Evolutionary conservation across 2,888 invertebrate species (phyloP), one percentile per base, ranked within the genome.

Genomic region (Stenotaenia linearis): DNA sequence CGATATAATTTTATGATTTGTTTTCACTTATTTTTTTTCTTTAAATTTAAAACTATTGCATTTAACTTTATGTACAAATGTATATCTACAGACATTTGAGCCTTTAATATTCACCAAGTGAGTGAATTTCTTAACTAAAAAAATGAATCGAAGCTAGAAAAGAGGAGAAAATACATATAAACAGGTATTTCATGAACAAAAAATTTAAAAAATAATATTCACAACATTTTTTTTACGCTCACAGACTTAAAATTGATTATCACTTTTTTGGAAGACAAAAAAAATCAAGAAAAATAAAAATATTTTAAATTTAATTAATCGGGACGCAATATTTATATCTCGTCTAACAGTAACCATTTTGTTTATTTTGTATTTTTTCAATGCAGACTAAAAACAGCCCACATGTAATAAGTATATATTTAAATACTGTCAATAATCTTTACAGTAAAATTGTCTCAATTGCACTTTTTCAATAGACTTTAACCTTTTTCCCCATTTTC

Each of bases 241-340:
- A 50, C 50, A 18, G 50, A 69, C 69, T 69, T 12, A 69, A 69
- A 69, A n/a, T n/a, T 69, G 69, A 28, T 69, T 69, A 28, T 69
- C 25, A 28, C 69, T 45, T 28, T 69, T 69, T 69, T 25, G 69
- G 28, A 69, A 25, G 28, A 25, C 25, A 69, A 69, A 69, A 56
- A 28, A 69, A 69, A 69, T 50, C 28, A 69, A 69, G 50, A 18
- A 50, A 50, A 18, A 50, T 50, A 69, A 69, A 69, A 69, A 69
- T 69, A 69, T 69, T 9, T 25, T n/a, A 69, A 28, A 12, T 69
- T 69, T 69, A 25, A 45, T 69, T 15, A 69, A 69, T 28, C 69
- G 69, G 69, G 69, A 69, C 69, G 69, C 69, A 69, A 69, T 69
- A 69, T 69, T 69, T 69, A 69, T 69, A 69, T 25, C 69, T 28